Conservation (phyloP, 1,140 invertebrate genomes). For the Octopus sinensis region DNA sequence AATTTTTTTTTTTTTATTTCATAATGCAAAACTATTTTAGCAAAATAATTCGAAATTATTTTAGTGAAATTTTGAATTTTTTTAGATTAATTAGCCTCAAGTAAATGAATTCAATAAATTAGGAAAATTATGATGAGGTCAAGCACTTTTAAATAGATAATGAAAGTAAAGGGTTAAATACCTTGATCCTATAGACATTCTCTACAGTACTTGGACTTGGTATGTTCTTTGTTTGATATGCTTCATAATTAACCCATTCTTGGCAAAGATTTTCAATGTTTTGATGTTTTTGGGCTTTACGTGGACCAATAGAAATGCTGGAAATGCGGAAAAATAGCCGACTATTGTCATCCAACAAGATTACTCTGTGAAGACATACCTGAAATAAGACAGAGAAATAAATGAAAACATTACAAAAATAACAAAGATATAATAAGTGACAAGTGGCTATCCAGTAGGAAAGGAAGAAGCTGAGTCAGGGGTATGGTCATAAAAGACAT, state of each 20-base stretch:
- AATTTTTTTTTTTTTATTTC: too few relatives aligned
- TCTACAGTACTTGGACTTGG: slow-evolving; percentile 33
- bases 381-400: not conserved
- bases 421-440: too few relatives aligned
- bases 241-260: slow-evolving; percentile 56
- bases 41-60: too few relatives aligned
- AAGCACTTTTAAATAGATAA: too few relatives aligned
- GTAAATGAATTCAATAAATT: not conserved
- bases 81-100: too few relatives aligned
- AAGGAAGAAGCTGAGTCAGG: too few relatives aligned
- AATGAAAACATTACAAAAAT: not conserved
- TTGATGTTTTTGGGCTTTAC: slow-evolving; percentile 55
- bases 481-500: too few relatives aligned
- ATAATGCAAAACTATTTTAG: too few relatives aligned
- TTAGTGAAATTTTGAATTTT: too few relatives aligned
- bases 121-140: not conserved
- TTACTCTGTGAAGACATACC: slow-evolving; percentile 62
- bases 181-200: slow-evolving; percentile 65
- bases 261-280: slow-evolving; percentile 54
- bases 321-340: slow-evolving; percentile 71
- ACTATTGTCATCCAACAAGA: slow-evolving; percentile 71
- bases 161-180: slow-evolving; percentile 19
- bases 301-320: slow-evolving; percentile 54
- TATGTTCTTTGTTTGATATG: slow-evolving; percentile 25
- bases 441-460: too few relatives aligned